phyloP scores from a whole-genome alignment of 2,888 invertebrate genomes.

The Cheilosia vernalis region DNA sequence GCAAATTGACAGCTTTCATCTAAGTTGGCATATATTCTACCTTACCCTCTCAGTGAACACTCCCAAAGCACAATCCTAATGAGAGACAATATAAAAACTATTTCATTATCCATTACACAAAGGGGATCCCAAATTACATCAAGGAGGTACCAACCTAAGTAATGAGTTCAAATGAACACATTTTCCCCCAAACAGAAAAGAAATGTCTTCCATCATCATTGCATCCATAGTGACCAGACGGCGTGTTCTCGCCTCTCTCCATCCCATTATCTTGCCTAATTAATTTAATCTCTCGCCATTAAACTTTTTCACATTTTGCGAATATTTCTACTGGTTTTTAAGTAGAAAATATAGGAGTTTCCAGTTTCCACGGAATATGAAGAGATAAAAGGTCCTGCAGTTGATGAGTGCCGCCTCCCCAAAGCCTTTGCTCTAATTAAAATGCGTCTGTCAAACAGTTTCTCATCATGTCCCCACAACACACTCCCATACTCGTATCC shows the following conservation, averaged over 20 bases:
- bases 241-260: neutral
- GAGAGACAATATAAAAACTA: neutral
- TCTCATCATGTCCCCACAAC: neutral
- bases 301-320: slow-evolving; percentile 53
- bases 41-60: too few species aligned
- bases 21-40: too few species aligned
- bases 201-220: neutral
- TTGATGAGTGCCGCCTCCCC: slow-evolving; percentile 8
- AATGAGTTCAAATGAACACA: slow-evolving; percentile 2
- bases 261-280: slow-evolving; percentile 29
- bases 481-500: neutral
- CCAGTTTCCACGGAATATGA: slow-evolving; percentile 41
- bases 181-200: neutral
- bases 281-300: slow-evolving; percentile 40
- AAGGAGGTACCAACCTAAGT: neutral
- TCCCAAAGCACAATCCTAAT: too few species aligned
- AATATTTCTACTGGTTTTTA: neutral
- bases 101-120: neutral
- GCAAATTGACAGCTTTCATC: too few species aligned
- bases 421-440: slow-evolving; percentile 34
- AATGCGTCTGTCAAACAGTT: slow-evolving; percentile 34
- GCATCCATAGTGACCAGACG: neutral
- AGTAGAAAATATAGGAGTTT: neutral
- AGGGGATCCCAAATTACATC: neutral
- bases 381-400: slow-evolving; percentile 22